Evolutionary conservation across 2,797 vertebrate species (phyloP), one percentile per base, ranked within the genome.

Genomic region (Cygnus olor): DNA sequence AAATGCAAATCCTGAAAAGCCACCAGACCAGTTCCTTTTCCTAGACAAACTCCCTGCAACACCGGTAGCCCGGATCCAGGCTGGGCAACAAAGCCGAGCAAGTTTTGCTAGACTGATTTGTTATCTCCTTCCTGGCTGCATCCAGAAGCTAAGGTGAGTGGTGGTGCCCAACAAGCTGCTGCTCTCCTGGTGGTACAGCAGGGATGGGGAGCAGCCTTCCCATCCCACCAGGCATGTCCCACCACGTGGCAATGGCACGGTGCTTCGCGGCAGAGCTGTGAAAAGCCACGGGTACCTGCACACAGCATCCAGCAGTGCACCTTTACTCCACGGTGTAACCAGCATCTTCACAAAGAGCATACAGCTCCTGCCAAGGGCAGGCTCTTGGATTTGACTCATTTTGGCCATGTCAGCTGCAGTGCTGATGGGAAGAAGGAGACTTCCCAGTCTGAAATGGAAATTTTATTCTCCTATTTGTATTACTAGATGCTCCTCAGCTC

Each of bases 1-100:
- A 95, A 86, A 95, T 95, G 91, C 95, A 96, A 92, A 95, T 94
- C 64, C 68, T 88, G 63, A 89, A 96, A 96, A 96, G 94, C 61
- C 77, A 95, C 78, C 85, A 78, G 71, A 94, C 93, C 79, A 78
- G 93, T 96, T 97, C 44, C 51, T 73, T 96, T 96, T 93, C 69
- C 91, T 94, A 95, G 83, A 86, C 80, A 90, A 93, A 89, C 18
- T n/a, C 88, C 71, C 83, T 45, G 54, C n/a, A 85, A 92, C 49
- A 49, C 28, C 1, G 13, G 61, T 63, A 38, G 4, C 53, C 38
- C 30, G 17, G 54, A 89, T 85, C 47, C 65, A 14, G 69, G 57
- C 61, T 91, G 51, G 34, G 81, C 79, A 44, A 80, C 58, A 72
- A 91, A 83, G 76, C 45, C 20, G 42, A 94, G 86, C 76, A 0